Evolutionary conservation across 2,888 invertebrate species (phyloP), one percentile per base, ranked within the genome.

Genomic region (Mimachlamys varia): DNA sequence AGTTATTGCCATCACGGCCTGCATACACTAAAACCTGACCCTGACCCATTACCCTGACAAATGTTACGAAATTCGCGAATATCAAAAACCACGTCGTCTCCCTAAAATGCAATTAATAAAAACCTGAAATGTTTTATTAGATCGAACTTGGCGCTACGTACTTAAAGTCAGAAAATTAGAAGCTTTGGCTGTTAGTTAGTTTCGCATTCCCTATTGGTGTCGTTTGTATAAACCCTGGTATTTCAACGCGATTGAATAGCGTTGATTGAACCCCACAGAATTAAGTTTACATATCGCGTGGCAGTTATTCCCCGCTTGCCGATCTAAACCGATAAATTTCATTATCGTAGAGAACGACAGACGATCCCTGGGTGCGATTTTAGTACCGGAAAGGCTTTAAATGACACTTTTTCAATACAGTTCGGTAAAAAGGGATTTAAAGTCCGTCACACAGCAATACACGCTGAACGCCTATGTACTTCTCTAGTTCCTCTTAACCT

Each of bases 201-300:
- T 76, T 76, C 27, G 22, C 33, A 33, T 76, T 76, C 76, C 76
- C 76, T 76, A 33, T 33, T 33, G 76, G 76, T 76, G 33, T 76
- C 33, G 76, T 76, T 76, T 76, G 12, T 76, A 76, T 76, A 76
- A 76, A 76, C 76, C 22, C 12, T 27, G 76, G 10, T 33, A 76
- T 76, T 76, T 10, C 33, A 33, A 76, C 27, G 76, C 76, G 76
- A 76, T 76, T 76, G 76, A 76, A 27, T 33, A 76, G 33, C 76
- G 33, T 76, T 76, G 76, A 76, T 76, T 33, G 76, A 76, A 76
- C 76, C 27, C 17, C 2, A 22, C 76, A 76, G 27, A 27, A 76
- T 76, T 33, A 76, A 33, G 76, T 76, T 76, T 76, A 76, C 76
- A 76, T 76, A 76, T 76, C 13, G 76, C 15, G 33, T 76, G 76